Percentiles rank a stretch among this genome's conserved stretches.
Evolutionary conservation across 2,113 vertebrate genomes (phyloP).

Genomic region (Oncorhynchus mykiss): DNA sequence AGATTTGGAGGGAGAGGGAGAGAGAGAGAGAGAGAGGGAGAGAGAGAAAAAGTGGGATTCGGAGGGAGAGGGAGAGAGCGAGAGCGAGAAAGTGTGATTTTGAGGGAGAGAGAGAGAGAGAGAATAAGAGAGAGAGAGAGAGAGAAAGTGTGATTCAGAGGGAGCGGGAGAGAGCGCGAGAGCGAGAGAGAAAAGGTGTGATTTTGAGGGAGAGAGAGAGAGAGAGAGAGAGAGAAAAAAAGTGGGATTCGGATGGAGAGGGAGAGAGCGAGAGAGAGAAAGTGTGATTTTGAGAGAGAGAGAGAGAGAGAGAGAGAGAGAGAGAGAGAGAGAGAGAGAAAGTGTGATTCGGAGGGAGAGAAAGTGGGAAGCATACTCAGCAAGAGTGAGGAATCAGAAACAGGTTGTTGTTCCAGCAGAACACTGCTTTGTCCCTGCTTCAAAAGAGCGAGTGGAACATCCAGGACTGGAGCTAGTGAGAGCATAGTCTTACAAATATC

Average conservation of each 20-base stretch:
- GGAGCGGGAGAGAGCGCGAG: no score
- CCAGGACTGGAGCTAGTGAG: not conserved
- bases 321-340: no score
- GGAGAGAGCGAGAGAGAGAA: not conserved
- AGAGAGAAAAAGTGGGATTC: no score
- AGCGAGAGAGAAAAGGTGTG: no score
- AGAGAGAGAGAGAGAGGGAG: no score
- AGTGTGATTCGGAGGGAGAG: conserved; percentile 7
- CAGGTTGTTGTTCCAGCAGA: not conserved
- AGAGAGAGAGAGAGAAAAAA: no score
- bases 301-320: no score
- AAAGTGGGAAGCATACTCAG: not conserved
- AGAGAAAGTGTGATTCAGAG: no score
- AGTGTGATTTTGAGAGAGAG: no score
- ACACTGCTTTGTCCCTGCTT: not conserved
- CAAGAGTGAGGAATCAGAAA: not conserved
- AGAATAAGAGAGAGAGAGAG: not conserved
- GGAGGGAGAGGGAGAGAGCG: conserved; percentile 32
- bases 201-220: conserved; percentile 17
- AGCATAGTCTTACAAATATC: conserved; percentile 9
- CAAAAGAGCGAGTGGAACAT: not conserved
- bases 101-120: not conserved
- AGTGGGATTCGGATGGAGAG: no score
- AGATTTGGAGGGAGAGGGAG: no score
- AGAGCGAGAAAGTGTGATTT: no score